Percentiles rank a stretch among this genome's conserved stretches.
These are phyloP conservation scores for Larimichthys polyactis DNA, from an alignment of 2,113 vertebrate species.

Conservation along the genomic window DNA sequence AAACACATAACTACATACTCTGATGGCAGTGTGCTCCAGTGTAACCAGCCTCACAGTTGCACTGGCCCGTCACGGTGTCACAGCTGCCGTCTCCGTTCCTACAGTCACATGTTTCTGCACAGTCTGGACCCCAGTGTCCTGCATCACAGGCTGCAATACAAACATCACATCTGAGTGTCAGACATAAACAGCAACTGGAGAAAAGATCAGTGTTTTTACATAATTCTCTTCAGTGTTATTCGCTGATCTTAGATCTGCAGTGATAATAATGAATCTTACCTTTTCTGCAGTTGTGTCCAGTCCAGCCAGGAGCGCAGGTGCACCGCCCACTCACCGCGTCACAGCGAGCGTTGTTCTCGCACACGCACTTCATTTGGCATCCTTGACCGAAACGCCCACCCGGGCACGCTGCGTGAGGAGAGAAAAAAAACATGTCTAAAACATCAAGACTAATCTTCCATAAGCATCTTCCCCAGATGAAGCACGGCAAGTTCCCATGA, in stretches of 20 bases:
- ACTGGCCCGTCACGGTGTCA: conserved; percentile 84
- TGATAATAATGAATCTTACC: conserved; percentile 63
- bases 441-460: conserved; percentile 29
- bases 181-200: background rate
- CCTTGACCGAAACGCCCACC: conserved; percentile 86
- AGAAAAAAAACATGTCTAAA: background rate
- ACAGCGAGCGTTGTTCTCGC: conserved; percentile 89
- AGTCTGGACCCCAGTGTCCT: conserved; percentile 89
- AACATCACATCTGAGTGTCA: background rate
- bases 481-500: conserved; percentile 50
- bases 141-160: conserved; percentile 87
- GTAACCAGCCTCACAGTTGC: conserved; percentile 90
- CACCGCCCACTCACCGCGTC: conserved; percentile 87
- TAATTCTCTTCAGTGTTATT: background rate
- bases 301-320: conserved; percentile 90
- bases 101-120: conserved; percentile 87
- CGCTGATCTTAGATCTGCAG: background rate
- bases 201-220: background rate
- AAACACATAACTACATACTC: conserved; percentile 74
- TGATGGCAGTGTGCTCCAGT: conserved; percentile 85
- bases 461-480: conserved; percentile 14
- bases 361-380: conserved; percentile 90
- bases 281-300: conserved; percentile 88
- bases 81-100: conserved; percentile 87
- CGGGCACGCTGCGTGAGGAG: conserved; percentile 84